Conservation (phyloP, 1,140 invertebrate genomes). For the Scaptodrosophila lebanonensis region DNA sequence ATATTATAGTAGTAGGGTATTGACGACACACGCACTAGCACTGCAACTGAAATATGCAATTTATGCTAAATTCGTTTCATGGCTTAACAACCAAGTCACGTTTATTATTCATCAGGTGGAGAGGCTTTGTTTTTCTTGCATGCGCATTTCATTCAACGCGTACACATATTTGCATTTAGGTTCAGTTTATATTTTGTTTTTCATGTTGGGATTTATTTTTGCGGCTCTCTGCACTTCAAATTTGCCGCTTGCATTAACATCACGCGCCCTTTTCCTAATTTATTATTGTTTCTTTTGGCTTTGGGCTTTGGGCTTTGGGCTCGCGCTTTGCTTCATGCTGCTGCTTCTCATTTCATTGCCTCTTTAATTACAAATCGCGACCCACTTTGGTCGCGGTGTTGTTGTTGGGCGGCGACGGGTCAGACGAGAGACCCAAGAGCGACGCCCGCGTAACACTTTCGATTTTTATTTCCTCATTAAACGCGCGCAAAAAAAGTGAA, state of each 20-base stretch:
- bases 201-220: conserved; percentile 26
- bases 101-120: conserved; percentile 50
- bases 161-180: neutral
- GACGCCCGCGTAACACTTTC: conserved; percentile 65
- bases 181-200: conserved; percentile 21
- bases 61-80: conserved; percentile 57
- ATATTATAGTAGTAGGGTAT: conserved; percentile 8
- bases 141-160: neutral
- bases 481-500: conserved; percentile 42
- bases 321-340: conserved; percentile 11
- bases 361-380: conserved; percentile 63
- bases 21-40: too few species aligned
- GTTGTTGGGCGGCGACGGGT: too few species aligned
- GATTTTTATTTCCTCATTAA: conserved; percentile 69
- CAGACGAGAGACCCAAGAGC: conserved; percentile 44
- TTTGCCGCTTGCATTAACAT: conserved; percentile 56
- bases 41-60: conserved; percentile 35
- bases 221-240: conserved; percentile 31
- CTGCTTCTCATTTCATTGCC: conserved; percentile 58
- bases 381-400: conserved; percentile 42
- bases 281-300: conserved; percentile 36
- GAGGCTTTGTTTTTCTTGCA: conserved; percentile 23
- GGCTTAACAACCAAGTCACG: conserved; percentile 49
- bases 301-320: neutral
- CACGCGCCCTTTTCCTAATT: conserved; percentile 52